Percentiles rank a stretch among this genome's conserved stretches.
Evolutionary conservation across 2,797 vertebrate genomes (phyloP).

Genomic region (Ctenosaura bakeri): DNA sequence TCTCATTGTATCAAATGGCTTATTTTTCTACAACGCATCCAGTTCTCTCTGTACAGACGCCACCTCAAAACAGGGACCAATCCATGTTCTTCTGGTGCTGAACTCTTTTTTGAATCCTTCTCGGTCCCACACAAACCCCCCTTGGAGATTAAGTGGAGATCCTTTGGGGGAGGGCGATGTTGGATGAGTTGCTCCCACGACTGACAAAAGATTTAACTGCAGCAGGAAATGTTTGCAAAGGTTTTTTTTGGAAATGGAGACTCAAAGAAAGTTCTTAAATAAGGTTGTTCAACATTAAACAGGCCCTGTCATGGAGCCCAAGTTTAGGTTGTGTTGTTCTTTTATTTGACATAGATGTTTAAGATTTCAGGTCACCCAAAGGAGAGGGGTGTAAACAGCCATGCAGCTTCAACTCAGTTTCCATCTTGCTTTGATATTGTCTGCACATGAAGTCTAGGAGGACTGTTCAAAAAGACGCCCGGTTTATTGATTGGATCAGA

Average conservation of each 20-base stretch:
- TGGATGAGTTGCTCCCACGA: neutral
- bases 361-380: slow-evolving; percentile 35
- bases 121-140: neutral
- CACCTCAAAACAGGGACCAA: slow-evolving; percentile 64
- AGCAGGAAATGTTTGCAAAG: slow-evolving; percentile 20
- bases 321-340: slow-evolving; percentile 34
- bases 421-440: slow-evolving; percentile 34
- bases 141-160: neutral
- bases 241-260: slow-evolving; percentile 54
- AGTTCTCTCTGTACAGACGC: slow-evolving; percentile 61
- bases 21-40: slow-evolving; percentile 81
- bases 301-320: neutral
- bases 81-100: slow-evolving; percentile 76
- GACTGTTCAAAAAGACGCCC: slow-evolving; percentile 24
- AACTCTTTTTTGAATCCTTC: slow-evolving; percentile 45
- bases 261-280: slow-evolving; percentile 46
- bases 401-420: slow-evolving; percentile 18
- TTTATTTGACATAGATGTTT: slow-evolving; percentile 30
- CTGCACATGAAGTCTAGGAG: slow-evolving; percentile 1
- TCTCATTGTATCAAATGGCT: slow-evolving; percentile 74
- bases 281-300: slow-evolving; percentile 13
- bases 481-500: slow-evolving; percentile 34
- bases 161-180: neutral
- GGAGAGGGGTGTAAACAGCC: slow-evolving; percentile 22
- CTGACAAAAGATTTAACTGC: neutral